Percentiles rank a stretch among this genome's conserved stretches.
Conservation (phyloP, 2,888 invertebrate genomes). For the Tribolium freemani region DNA sequence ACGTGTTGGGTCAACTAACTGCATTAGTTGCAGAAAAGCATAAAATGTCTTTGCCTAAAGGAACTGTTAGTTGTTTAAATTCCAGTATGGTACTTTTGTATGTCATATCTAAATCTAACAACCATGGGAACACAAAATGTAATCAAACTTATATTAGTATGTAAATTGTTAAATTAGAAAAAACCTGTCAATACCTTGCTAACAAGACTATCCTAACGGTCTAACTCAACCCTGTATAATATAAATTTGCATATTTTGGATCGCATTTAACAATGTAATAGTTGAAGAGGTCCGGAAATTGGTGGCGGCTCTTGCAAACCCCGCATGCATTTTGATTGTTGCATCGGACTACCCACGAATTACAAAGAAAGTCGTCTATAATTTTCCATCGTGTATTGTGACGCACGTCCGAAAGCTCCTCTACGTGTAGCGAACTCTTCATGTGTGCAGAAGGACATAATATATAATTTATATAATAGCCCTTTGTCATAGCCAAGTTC, state of each 20-base stretch:
- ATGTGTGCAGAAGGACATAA: slow-evolving; percentile 50
- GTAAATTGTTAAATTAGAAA: slow-evolving; percentile 12
- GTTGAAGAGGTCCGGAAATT: slow-evolving; percentile 8
- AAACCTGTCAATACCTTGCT: background rate
- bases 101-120: background rate
- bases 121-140: slow-evolving; percentile 1
- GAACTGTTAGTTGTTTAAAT: background rate
- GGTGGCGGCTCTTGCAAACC: background rate
- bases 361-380: slow-evolving; percentile 24
- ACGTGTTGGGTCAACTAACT: background rate
- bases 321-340: slow-evolving; percentile 28
- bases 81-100: background rate
- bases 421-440: slow-evolving; percentile 35
- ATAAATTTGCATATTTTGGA: background rate
- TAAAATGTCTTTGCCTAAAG: background rate
- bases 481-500: slow-evolving; percentile 58
- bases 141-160: slow-evolving; percentile 5
- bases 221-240: background rate
- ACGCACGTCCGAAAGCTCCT: slow-evolving; percentile 31
- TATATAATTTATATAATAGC: slow-evolving; percentile 60
- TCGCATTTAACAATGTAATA: background rate
- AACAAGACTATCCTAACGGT: slow-evolving; percentile 1
- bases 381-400: slow-evolving; percentile 35
- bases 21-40: background rate
- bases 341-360: slow-evolving; percentile 15